Percentiles rank a stretch among this genome's conserved stretches.
Evolutionary conservation across 2,888 invertebrate genomes (phyloP).

Genomic region (Lasius fuliginosus): DNA sequence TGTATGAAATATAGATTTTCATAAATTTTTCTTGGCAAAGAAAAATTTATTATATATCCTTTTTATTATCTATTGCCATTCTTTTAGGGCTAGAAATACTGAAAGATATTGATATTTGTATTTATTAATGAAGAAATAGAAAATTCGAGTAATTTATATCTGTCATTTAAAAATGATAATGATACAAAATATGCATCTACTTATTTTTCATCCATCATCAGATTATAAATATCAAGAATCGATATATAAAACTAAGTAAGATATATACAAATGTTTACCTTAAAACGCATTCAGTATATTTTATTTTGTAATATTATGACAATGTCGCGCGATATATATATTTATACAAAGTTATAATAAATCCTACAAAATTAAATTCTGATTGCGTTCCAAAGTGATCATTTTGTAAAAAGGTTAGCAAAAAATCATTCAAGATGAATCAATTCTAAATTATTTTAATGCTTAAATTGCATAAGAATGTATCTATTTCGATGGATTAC

Average conservation of each 20-base stretch:
- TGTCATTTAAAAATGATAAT: not conserved
- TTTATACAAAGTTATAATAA: not conserved
- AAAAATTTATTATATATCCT: not conserved
- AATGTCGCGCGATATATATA: not conserved
- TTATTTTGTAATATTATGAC: not conserved
- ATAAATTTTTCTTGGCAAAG: not conserved
- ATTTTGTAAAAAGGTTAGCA: not conserved
- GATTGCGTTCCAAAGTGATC: not conserved
- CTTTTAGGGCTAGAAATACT: not conserved
- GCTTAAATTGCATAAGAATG: slow-evolving; percentile 22
- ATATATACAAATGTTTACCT: not conserved
- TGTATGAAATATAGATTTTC: not conserved
- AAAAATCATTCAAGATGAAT: not conserved
- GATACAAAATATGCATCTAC: not conserved
- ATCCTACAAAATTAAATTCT: not conserved
- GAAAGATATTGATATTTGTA: not conserved
- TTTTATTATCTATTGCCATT: not conserved
- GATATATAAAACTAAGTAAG: not conserved
- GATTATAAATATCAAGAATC: not conserved
- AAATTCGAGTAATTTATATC: not conserved
- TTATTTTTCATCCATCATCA: not conserved
- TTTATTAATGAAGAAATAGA: not conserved
- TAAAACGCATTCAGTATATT: not conserved
- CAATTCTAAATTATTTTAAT: slow-evolving; percentile 2
- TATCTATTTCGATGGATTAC: not conserved